Percentiles rank a stretch among this genome's conserved stretches.
Evolutionary conservation across 2,113 vertebrate genomes (phyloP).

Genomic region (Alces alces): DNA sequence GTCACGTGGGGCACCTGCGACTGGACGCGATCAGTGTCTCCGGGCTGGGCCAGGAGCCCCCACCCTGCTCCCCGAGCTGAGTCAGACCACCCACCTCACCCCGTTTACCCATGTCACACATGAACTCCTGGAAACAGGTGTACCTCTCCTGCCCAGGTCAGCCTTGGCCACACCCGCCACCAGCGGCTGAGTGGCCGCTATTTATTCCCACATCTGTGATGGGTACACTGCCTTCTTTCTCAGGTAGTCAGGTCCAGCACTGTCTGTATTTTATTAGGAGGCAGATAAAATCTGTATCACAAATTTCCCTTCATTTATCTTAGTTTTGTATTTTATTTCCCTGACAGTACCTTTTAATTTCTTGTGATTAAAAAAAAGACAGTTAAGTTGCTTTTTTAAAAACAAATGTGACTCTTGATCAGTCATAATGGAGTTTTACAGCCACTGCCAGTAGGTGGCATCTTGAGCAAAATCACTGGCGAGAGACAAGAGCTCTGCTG

Average conservation of each 20-base stretch:
- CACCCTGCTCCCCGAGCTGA: neutral
- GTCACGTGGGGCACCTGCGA: too few species aligned
- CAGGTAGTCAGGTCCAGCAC: fast-evolving
- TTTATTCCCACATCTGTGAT: fast-evolving
- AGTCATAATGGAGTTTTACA: slow-evolving; percentile 27
- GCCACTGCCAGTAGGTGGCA: slow-evolving; percentile 58
- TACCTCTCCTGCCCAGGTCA: neutral
- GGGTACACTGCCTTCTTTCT: fast-evolving
- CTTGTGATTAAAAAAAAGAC: neutral
- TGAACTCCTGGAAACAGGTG: neutral
- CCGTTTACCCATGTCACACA: fast-evolving
- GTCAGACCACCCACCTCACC: neutral
- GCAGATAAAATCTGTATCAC: fast-evolving
- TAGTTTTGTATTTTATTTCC: neutral
- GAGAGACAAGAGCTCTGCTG: neutral
- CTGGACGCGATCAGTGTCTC: fast-evolving
- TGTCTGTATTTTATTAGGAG: fast-evolving
- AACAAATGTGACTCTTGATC: neutral
- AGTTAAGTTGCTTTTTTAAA: too few species aligned
- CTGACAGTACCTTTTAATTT: neutral
- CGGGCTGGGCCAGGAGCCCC: neutral
- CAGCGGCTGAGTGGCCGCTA: fast-evolving
- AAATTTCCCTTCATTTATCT: neutral
- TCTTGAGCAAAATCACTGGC: slow-evolving; percentile 20
- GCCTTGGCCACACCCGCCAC: neutral